Evolutionary conservation across 2,888 invertebrate species (phyloP).

Genomic region (Drosophila conformis): DNA sequence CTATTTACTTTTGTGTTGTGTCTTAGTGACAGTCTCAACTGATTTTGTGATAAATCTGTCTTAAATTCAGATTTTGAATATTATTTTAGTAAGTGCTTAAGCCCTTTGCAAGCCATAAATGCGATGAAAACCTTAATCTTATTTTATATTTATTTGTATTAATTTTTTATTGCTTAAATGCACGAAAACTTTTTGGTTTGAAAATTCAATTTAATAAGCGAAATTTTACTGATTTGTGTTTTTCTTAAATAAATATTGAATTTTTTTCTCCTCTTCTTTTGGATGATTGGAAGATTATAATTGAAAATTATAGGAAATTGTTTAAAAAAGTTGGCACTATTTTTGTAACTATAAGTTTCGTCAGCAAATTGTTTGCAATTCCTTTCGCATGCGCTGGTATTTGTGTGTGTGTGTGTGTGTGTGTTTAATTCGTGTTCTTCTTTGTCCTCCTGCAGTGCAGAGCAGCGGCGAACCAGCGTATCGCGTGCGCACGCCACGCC

Average conservation of each 20-base stretch:
- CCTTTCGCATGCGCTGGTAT: not conserved
- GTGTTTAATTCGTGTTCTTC: constrained; percentile 20
- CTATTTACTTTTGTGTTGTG: not conserved
- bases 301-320: not conserved
- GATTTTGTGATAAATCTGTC: no score
- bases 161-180: not conserved
- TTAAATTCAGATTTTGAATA: not conserved
- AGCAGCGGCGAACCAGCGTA: constrained; percentile 73
- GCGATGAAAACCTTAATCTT: not conserved
- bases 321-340: no score
- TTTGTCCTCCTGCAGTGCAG: constrained; percentile 72
- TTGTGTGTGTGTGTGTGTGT: not conserved
- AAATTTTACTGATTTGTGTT: not conserved
- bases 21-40: not conserved
- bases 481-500: constrained; percentile 85
- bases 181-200: not conserved
- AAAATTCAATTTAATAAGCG: not conserved
- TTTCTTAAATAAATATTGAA: not conserved
- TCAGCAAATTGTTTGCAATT: not conserved
- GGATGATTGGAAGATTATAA: not conserved
- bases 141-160: not conserved
- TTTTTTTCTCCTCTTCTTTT: not conserved
- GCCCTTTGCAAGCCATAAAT: not conserved
- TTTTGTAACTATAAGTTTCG: not conserved
- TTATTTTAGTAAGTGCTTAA: not conserved